These are phyloP conservation scores for Cheilosia impressa DNA, from an alignment of 2,888 invertebrate species.

Conservation along the genomic window DNA sequence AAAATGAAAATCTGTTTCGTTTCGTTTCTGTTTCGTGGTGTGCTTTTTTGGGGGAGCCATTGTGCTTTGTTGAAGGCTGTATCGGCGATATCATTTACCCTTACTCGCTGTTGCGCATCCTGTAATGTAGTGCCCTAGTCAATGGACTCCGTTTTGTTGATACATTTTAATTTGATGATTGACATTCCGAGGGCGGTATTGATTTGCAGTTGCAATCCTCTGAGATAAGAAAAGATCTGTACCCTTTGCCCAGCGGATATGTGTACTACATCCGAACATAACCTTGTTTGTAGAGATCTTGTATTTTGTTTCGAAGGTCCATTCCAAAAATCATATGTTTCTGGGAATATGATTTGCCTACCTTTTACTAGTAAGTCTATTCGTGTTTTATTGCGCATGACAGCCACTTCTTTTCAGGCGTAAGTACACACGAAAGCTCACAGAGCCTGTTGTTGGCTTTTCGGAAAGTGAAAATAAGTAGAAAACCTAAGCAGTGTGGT, in stretches of 20 bases:
- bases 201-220: background rate
- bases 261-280: no score
- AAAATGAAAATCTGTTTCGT: constrained; percentile 39
- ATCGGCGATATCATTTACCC: constrained; percentile 22
- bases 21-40: constrained; percentile 14
- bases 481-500: constrained; percentile 30
- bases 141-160: constrained; percentile 6
- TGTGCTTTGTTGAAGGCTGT: constrained; percentile 16
- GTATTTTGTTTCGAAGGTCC: background rate
- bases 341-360: background rate
- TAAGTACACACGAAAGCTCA: constrained; percentile 38
- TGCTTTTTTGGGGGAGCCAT: constrained; percentile 37
- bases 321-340: constrained; percentile 33
- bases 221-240: background rate
- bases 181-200: background rate
- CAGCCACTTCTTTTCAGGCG: background rate
- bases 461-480: constrained; percentile 34
- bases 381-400: constrained; percentile 44
- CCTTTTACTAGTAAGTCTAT: constrained; percentile 43
- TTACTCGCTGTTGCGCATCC: constrained; percentile 66
- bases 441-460: background rate
- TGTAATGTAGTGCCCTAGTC: constrained; percentile 44
- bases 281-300: background rate
- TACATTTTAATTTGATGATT: background rate
- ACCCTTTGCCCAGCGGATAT: no score